A percentile compares a stretch with the other conserved stretches of the same genome.
Conservation (phyloP, 2,888 invertebrate species). For the Galeruca laticollis region DNA sequence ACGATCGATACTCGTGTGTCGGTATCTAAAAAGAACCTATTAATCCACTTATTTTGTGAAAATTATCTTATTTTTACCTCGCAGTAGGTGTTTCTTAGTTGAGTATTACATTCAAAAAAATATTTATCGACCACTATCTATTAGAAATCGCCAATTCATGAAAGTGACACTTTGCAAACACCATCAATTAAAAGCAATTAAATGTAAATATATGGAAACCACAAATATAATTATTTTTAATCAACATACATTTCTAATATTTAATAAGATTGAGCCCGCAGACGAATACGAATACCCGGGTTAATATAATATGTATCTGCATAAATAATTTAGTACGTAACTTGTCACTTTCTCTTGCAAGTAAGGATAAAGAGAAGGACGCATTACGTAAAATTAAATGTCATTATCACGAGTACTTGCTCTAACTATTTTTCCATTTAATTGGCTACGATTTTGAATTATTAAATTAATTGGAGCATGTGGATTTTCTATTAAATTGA, state of each 20-base stretch:
- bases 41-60: no score
- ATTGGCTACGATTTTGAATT: not conserved
- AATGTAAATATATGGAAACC: not conserved
- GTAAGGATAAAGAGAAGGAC: conserved; percentile 17
- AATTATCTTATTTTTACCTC: no score
- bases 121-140: not conserved
- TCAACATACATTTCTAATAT: not conserved
- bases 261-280: conserved; percentile 12
- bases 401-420: conserved; percentile 28
- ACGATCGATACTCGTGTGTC: no score
- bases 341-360: not conserved
- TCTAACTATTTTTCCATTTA: conserved; percentile 6
- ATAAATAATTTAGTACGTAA: not conserved
- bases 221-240: not conserved
- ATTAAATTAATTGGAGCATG: not conserved
- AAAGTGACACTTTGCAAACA: not conserved
- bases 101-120: no score
- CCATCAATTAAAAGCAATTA: not conserved
- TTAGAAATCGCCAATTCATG: not conserved
- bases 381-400: conserved; percentile 27
- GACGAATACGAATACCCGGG: not conserved
- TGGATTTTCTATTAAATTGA: not conserved
- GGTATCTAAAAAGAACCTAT: no score
- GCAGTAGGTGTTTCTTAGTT: no score
- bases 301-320: not conserved